These are phyloP conservation scores for Sesamia inferens DNA, from an alignment of 2,888 invertebrate species.

Conservation along the genomic window DNA sequence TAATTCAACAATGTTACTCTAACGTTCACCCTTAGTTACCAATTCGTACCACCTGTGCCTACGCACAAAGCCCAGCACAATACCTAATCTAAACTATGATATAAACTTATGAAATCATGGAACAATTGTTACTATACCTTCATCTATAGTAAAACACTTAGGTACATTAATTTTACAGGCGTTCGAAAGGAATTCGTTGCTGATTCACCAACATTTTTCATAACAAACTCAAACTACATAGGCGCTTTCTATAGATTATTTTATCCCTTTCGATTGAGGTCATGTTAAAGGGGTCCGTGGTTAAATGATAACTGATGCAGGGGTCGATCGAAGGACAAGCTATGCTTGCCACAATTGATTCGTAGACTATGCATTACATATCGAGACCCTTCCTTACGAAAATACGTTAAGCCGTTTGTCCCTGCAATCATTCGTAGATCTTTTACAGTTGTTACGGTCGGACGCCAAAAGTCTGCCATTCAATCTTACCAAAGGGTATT, in stretches of 20 bases:
- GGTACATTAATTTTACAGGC: background rate
- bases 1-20: slow-evolving; percentile 28
- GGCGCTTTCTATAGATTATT: background rate
- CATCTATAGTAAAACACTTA: background rate
- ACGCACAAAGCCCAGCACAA: slow-evolving; percentile 12
- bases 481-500: background rate
- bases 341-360: background rate
- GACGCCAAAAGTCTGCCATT: background rate
- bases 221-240: background rate
- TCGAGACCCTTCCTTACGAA: background rate
- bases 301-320: background rate
- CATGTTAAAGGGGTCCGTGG: background rate
- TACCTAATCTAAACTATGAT: slow-evolving; percentile 37
- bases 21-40: slow-evolving; percentile 11
- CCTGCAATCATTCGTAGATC: background rate
- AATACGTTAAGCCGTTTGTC: background rate
- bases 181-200: background rate
- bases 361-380: background rate
- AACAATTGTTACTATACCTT: slow-evolving; percentile 17
- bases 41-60: slow-evolving; percentile 45
- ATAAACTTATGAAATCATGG: slow-evolving; percentile 39
- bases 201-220: background rate
- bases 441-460: background rate
- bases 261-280: background rate
- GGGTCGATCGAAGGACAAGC: background rate